A percentile compares a stretch with the other conserved stretches of the same genome.
Evolutionary conservation across 1,140 invertebrate genomes (phyloP).

Genomic region (Halesus radiatus): DNA sequence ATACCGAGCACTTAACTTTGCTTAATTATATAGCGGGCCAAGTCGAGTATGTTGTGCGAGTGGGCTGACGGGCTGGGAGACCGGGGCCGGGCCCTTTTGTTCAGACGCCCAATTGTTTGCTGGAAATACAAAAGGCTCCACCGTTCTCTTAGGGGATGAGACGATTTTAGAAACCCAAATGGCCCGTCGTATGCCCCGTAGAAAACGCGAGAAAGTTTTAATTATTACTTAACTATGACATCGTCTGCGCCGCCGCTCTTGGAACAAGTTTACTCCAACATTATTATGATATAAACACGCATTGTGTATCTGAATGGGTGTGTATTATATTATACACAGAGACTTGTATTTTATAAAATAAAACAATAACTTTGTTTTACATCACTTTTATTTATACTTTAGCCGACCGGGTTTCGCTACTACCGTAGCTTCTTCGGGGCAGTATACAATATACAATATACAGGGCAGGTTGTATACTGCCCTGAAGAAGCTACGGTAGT

Average conservation of each 20-base stretch:
- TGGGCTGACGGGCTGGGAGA: conserved; percentile 26
- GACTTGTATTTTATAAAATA: no score
- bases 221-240: conserved; percentile 40
- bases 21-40: conserved; percentile 52
- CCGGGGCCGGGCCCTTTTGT: conserved; percentile 39
- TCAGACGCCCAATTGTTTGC: conserved; percentile 52
- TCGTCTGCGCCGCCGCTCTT: neutral
- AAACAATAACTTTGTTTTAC: no score
- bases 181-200: neutral
- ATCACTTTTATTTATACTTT: no score
- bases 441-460: no score
- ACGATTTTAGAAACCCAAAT: conserved; percentile 38
- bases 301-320: no score
- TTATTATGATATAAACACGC: no score
- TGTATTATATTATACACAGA: no score
- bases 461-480: no score
- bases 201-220: conserved; percentile 30
- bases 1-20: conserved; percentile 49
- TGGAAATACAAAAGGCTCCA: conserved; percentile 44
- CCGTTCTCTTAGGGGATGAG: conserved; percentile 27
- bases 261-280: no score
- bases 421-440: no score
- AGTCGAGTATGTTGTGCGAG: conserved; percentile 52
- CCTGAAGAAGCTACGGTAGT: no score
- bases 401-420: no score